Conservation (phyloP, 1,140 invertebrate species). For the Proales similis region DNA sequence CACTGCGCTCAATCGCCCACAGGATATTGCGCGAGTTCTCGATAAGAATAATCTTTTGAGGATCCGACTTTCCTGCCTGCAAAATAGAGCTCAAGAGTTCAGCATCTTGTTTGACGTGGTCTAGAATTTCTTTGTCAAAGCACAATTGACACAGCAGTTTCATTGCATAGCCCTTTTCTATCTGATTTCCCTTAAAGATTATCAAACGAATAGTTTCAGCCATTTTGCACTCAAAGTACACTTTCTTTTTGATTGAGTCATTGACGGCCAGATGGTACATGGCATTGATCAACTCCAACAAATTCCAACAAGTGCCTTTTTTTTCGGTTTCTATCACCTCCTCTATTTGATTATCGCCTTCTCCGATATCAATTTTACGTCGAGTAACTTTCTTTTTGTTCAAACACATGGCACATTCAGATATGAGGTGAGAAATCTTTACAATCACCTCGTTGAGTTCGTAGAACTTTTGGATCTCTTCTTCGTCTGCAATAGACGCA, state of each 20-base stretch:
- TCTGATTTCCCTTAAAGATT: conserved; percentile 22
- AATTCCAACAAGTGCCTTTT: background rate
- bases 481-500: conserved; percentile 8
- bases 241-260: conserved; percentile 28
- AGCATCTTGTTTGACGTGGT: conserved; percentile 4
- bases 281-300: conserved; percentile 1
- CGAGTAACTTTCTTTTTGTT: no score
- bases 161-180: background rate
- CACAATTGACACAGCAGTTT: conserved; percentile 28
- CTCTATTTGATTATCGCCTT: no score
- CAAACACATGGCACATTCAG: no score
- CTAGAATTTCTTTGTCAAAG: conserved; percentile 6
- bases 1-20: no score
- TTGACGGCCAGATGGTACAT: conserved; percentile 6
- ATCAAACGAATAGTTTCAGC: background rate
- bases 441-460: conserved; percentile 7
- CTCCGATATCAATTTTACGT: no score
- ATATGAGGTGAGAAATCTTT: background rate
- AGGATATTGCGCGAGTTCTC: no score
- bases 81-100: background rate
- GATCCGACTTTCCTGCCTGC: no score
- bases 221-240: conserved; percentile 14
- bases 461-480: conserved; percentile 14
- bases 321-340: no score
- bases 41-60: no score